Evolutionary conservation across 2,113 vertebrate genomes (phyloP).

Genomic region (Megaceryle torquata): DNA sequence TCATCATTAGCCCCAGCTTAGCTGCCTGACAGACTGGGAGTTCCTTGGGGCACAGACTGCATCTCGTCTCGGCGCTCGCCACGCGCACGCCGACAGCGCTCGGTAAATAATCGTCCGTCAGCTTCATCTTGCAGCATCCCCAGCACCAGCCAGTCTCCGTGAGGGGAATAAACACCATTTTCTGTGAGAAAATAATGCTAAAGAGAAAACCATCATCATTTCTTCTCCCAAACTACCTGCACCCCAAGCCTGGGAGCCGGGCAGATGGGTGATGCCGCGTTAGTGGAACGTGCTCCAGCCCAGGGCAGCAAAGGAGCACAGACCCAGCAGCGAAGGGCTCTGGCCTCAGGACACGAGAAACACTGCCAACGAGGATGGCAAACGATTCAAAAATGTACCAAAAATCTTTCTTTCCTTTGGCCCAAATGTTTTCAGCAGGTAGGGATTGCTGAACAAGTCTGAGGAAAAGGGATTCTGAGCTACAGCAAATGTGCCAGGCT

Average conservation of each 20-base stretch:
- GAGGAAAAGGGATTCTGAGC: not conserved
- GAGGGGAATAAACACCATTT: not conserved
- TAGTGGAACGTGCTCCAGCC: not conserved
- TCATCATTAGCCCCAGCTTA: conserved; percentile 40
- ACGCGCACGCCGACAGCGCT: not conserved
- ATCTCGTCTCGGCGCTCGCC: not conserved
- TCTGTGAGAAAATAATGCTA: rapidly evolving
- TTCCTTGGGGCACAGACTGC: conserved; percentile 9
- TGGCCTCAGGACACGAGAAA: not conserved
- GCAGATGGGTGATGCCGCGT: rapidly evolving
- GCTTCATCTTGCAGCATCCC: not conserved
- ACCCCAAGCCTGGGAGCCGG: rapidly evolving
- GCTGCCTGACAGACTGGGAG: conserved; percentile 37
- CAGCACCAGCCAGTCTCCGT: not conserved
- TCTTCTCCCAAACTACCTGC: not conserved
- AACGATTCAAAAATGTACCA: not conserved
- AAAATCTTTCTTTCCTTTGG: not conserved
- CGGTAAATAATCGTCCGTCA: not conserved
- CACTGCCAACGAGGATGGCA: not conserved
- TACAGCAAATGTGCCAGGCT: not conserved
- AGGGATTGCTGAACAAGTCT: not conserved
- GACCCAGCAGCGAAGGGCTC: not conserved
- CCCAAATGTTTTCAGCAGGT: not conserved
- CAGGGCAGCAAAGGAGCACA: not conserved
- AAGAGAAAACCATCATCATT: rapidly evolving